These are phyloP conservation scores for Psittacula derbiana DNA, from an alignment of 2,797 vertebrate genomes.

Conservation along the genomic window DNA sequence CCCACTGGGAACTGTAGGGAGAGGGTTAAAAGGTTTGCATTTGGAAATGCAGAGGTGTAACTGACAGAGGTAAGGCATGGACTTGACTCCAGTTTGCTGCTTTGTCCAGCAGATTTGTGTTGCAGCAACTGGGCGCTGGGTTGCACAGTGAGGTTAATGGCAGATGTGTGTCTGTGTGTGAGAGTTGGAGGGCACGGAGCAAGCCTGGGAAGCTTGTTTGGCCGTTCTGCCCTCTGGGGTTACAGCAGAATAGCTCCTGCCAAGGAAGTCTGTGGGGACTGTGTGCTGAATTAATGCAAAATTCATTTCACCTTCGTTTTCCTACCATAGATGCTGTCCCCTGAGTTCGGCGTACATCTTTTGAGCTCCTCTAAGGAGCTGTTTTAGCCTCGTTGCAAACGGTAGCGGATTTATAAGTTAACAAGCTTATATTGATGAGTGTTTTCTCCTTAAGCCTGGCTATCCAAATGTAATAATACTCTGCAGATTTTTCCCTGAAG, in stretches of 20 bases:
- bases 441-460: constrained; percentile 29
- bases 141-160: not conserved
- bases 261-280: not conserved
- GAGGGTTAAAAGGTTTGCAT: not conserved
- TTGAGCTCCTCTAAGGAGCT: constrained; percentile 7
- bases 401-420: constrained; percentile 6
- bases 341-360: not conserved
- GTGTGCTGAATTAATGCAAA: not conserved
- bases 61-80: not conserved
- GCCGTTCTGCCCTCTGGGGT: not conserved
- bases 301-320: not conserved
- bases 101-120: not conserved
- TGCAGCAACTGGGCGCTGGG: not conserved
- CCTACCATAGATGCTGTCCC: not conserved
- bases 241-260: not conserved
- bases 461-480: constrained; percentile 26
- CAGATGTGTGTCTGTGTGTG: not conserved
- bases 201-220: not conserved
- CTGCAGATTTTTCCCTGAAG: constrained; percentile 37
- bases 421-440: constrained; percentile 18
- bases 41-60: not conserved
- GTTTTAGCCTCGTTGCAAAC: not conserved
- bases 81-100: not conserved
- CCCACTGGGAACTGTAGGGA: not conserved
- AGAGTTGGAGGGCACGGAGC: not conserved